These are phyloP conservation scores for Zosterops japonicus DNA, from an alignment of 2,113 vertebrate species.

Conservation along the genomic window DNA sequence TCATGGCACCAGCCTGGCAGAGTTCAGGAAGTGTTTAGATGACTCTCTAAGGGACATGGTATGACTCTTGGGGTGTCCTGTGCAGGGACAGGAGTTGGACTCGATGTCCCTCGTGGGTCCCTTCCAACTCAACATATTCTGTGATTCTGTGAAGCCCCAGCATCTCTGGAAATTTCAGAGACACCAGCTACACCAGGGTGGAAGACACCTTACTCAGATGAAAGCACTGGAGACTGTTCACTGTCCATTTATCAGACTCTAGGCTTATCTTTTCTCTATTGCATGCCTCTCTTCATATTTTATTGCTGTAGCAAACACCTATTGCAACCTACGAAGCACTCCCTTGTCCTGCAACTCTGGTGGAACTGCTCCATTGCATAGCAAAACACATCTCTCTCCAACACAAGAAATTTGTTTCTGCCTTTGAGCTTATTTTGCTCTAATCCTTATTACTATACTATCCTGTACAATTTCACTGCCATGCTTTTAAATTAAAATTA, in stretches of 20 bases:
- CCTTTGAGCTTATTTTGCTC: neutral
- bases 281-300: fast-evolving
- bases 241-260: neutral
- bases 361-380: neutral
- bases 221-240: neutral
- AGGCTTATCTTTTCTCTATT: neutral
- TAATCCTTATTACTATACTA: neutral
- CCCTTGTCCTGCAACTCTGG: neutral
- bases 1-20: neutral
- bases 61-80: neutral
- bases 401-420: neutral
- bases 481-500: neutral
- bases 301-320: neutral
- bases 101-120: fast-evolving
- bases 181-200: neutral
- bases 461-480: neutral
- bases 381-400: neutral
- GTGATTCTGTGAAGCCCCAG: neutral
- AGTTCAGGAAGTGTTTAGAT: neutral
- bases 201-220: neutral
- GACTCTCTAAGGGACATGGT: too few relatives aligned
- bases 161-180: neutral
- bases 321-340: neutral
- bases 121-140: neutral
- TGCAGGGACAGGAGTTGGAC: neutral